Conservation (phyloP, 2,113 vertebrate species). For the Chrysochloris asiatica region DNA sequence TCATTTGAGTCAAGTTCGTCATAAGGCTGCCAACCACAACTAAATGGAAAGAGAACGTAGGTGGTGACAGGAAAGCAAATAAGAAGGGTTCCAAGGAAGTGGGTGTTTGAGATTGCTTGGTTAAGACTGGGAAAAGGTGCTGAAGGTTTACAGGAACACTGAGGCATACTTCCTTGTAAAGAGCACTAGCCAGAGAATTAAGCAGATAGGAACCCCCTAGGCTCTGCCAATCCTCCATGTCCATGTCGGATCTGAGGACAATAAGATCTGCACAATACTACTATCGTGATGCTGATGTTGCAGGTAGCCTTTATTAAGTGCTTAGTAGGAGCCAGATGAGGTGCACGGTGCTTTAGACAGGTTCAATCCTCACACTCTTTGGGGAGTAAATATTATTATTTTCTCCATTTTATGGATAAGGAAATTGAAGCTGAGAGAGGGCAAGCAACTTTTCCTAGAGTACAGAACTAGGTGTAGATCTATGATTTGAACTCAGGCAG, state of each 20-base stretch:
- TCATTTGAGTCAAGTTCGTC: not conserved
- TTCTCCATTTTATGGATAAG: not conserved
- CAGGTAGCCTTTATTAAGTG: not conserved
- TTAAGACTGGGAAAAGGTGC: not conserved
- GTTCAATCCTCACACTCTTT: not conserved
- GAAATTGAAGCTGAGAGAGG: not conserved
- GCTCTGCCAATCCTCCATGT: not conserved
- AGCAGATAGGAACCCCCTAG: rapidly evolving
- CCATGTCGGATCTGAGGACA: not conserved
- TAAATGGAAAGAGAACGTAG: too few species aligned
- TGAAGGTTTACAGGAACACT: not conserved
- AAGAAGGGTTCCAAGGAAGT: not conserved
- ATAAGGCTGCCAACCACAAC: not conserved
- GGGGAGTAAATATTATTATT: not conserved
- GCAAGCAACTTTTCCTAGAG: not conserved
- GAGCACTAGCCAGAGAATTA: not conserved
- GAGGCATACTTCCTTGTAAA: rapidly evolving
- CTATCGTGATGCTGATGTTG: not conserved
- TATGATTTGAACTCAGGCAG: not conserved
- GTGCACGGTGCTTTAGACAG: not conserved
- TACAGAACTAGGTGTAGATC: not conserved
- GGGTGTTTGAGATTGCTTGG: not conserved
- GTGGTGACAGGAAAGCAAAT: rapidly evolving
- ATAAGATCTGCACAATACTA: rapidly evolving
- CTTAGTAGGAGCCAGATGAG: not conserved